Evolutionary conservation across 2,797 vertebrate species (phyloP), one percentile per base, ranked within the genome.

Genomic region (Scolopax rusticola): DNA sequence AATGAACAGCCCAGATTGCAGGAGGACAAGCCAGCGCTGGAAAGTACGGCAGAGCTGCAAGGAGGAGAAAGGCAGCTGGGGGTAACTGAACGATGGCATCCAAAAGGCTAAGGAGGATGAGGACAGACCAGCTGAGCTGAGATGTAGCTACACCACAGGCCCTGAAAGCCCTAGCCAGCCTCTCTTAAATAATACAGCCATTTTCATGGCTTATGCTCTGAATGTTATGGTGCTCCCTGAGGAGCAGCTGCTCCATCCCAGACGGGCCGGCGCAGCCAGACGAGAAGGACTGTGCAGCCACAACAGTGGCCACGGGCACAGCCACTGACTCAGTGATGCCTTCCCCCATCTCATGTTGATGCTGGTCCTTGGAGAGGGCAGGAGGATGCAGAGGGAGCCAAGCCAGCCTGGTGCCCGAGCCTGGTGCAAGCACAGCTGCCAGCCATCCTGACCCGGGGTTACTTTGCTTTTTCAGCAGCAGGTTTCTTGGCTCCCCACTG

Each of bases 151-250:
- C 9, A 51, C 7, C 56, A 68, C 0, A 0, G 30, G 25, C 8
- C 4, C 33, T 28, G 21, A 91, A 53, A 69, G 28, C 30, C 11
- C 36, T 27, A 19, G 17, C 5, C 32, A 76, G 27, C 36, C 18
- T 54, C 56, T 36, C 33, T 20, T 16, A 36, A 84, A 5, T 20
- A 61, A 28, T 0, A 0, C 23, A 12, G 27, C 12, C 6, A 1
- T 27, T 47, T 43, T 43, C 16, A 25, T 3, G 2, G 9, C 19
- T 79, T 9, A 81, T n/a, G 14, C 10, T 91, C 33, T 21, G 38
- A n/a, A 33, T 9, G 12, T 28, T 9, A 19, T 2, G 0, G 45
- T n/a, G 33, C 20, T 60, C 18, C 15, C 41, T n/a, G n/a, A 36
- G 3, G 64, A 40, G 16, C 4, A 2, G 43, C 45, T 61, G 41